Evolutionary conservation across 2,113 vertebrate genomes (phyloP).

Genomic region (Barbus barbus): DNA sequence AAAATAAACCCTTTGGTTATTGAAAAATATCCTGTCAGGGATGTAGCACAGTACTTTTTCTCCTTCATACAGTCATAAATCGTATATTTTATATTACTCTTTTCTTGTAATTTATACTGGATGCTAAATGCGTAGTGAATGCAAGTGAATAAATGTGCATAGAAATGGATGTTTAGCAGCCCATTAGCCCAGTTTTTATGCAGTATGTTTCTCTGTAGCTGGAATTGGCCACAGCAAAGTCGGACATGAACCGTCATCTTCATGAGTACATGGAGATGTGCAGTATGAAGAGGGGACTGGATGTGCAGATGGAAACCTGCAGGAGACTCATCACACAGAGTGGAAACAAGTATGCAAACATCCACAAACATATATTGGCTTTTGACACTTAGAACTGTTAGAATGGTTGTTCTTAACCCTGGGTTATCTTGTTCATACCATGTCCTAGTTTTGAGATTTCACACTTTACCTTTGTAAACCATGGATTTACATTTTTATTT

Average conservation of each 20-base stretch:
- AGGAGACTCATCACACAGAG: slow-evolving; percentile 92
- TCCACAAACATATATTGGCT: neutral
- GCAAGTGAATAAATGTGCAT: neutral
- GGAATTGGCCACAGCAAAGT: slow-evolving; percentile 95
- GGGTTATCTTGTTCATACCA: neutral
- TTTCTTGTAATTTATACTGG: neutral
- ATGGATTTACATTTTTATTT: neutral
- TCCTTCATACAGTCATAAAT: neutral
- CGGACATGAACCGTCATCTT: slow-evolving; percentile 95
- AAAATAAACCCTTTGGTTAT: neutral
- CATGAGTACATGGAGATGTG: slow-evolving; percentile 99
- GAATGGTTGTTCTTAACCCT: neutral
- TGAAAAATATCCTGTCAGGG: neutral
- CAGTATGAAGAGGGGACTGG: slow-evolving; percentile 96
- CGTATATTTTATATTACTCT: neutral
- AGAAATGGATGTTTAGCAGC: neutral
- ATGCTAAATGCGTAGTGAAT: neutral
- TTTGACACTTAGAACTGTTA: neutral
- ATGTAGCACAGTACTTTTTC: neutral
- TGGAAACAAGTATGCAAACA: slow-evolving; percentile 82
- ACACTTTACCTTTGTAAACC: neutral
- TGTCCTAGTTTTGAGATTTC: neutral
- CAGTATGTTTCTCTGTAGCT: slow-evolving; percentile 70
- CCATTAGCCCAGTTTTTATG: neutral
- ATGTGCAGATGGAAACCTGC: slow-evolving; percentile 99